Percentiles rank a stretch among this genome's conserved stretches.
Conservation (phyloP, 2,113 vertebrate genomes). For the Prunella himalayana region DNA sequence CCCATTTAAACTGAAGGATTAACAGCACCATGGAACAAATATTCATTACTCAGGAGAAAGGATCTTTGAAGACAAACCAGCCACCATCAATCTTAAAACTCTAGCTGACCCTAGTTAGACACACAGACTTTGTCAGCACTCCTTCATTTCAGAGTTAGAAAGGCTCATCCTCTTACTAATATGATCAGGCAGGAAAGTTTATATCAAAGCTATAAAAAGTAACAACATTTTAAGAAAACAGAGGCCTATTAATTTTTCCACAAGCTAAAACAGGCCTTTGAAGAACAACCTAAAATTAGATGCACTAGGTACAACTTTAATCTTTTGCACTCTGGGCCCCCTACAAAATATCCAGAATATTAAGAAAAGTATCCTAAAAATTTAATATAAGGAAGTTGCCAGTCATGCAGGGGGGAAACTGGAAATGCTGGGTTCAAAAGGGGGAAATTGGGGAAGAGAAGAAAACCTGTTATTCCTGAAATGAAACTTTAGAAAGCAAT, state of each 20-base stretch:
- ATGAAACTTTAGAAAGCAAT: background rate
- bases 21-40: background rate
- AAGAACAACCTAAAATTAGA: background rate
- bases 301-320: background rate
- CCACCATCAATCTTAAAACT: background rate
- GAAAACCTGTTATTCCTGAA: background rate
- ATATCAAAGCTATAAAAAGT: constrained; percentile 16
- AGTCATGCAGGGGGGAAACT: background rate
- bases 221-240: constrained; percentile 10
- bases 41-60: background rate
- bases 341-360: background rate
- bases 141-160: background rate
- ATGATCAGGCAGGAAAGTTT: background rate
- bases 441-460: background rate
- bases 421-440: background rate
- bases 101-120: background rate
- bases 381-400: background rate
- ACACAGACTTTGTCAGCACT: background rate
- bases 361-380: background rate
- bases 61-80: background rate
- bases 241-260: constrained; percentile 3
- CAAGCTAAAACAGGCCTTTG: background rate
- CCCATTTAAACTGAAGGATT: background rate
- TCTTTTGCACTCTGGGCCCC: background rate
- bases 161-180: background rate